A percentile compares a stretch with the other conserved stretches of the same genome.
Evolutionary conservation across 2,888 invertebrate species (phyloP).

Genomic region (Agrochola macilenta): DNA sequence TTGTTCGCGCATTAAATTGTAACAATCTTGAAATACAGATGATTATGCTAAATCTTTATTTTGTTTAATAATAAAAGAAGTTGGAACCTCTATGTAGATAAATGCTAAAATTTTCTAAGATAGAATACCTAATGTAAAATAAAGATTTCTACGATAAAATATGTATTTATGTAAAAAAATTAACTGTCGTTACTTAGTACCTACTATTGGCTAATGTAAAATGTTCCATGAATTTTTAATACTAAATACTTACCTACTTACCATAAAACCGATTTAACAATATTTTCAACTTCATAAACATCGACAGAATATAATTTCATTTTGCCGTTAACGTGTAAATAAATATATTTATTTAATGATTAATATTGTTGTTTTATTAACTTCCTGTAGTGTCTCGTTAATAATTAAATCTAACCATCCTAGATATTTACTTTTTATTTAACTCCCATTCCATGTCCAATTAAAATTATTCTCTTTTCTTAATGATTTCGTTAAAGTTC

Average conservation of each 20-base stretch:
- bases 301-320: constrained; percentile 86
- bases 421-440: background rate
- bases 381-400: background rate
- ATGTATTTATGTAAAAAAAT: constrained; percentile 87
- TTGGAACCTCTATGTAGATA: constrained; percentile 68
- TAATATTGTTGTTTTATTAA: constrained; percentile 79
- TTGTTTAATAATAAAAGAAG: constrained; percentile 63
- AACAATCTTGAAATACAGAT: constrained; percentile 63
- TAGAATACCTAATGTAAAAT: constrained; percentile 79
- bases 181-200: constrained; percentile 78
- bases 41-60: constrained; percentile 62
- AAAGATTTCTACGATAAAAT: constrained; percentile 84
- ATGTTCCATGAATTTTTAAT: constrained; percentile 72
- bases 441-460: background rate
- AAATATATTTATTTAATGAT: constrained; percentile 91
- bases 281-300: constrained; percentile 81
- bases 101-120: constrained; percentile 75
- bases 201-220: constrained; percentile 74
- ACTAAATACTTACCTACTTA: constrained; percentile 69
- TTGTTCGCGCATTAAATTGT: constrained; percentile 74
- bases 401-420: background rate
- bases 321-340: constrained; percentile 89
- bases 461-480: background rate
- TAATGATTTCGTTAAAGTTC: no score
- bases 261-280: constrained; percentile 67